These are phyloP conservation scores for Scaptomyza flava DNA, from an alignment of 2,888 invertebrate species.

Conservation along the genomic window DNA sequence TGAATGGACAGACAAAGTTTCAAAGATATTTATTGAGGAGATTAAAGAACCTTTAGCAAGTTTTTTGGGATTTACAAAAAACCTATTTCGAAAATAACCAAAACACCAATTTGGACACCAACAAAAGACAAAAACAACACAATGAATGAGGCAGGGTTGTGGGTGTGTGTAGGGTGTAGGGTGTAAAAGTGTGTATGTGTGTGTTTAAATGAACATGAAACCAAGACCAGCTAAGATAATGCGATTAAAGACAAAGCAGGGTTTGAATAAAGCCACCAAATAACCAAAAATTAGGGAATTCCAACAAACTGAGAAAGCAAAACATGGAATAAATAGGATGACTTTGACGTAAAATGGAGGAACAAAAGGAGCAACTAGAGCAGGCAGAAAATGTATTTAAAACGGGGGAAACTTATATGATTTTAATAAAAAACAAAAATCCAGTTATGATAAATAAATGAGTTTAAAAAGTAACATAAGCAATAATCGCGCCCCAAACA, in stretches of 20 bases:
- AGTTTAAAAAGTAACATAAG: too few relatives aligned
- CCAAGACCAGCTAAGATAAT: slow-evolving; percentile 27
- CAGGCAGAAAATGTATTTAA: too few relatives aligned
- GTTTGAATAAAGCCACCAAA: slow-evolving; percentile 26
- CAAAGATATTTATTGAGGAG: too few relatives aligned
- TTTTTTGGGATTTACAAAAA: too few relatives aligned
- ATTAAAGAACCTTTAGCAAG: too few relatives aligned
- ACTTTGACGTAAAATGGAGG: too few relatives aligned
- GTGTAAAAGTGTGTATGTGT: slow-evolving; percentile 10
- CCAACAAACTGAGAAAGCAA: not conserved
- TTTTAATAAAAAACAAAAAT: too few relatives aligned
- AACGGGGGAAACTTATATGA: not conserved
- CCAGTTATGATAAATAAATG: too few relatives aligned
- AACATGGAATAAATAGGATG: not conserved
- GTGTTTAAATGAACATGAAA: slow-evolving; percentile 20
- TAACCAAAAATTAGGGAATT: slow-evolving; percentile 27
- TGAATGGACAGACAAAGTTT: too few relatives aligned
- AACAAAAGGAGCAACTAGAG: too few relatives aligned
- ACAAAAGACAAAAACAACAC: slow-evolving; percentile 33
- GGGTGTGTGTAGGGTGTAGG: slow-evolving; percentile 4
- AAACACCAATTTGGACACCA: slow-evolving; percentile 39
- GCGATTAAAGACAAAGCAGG: slow-evolving; percentile 10
- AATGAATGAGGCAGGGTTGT: slow-evolving; percentile 29
- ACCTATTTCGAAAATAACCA: not conserved
- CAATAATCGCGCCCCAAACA: not conserved